Percentiles rank a stretch among this genome's conserved stretches.
phyloP scores from a whole-genome alignment of 2,113 vertebrate genomes.

The Canis aureus region DNA sequence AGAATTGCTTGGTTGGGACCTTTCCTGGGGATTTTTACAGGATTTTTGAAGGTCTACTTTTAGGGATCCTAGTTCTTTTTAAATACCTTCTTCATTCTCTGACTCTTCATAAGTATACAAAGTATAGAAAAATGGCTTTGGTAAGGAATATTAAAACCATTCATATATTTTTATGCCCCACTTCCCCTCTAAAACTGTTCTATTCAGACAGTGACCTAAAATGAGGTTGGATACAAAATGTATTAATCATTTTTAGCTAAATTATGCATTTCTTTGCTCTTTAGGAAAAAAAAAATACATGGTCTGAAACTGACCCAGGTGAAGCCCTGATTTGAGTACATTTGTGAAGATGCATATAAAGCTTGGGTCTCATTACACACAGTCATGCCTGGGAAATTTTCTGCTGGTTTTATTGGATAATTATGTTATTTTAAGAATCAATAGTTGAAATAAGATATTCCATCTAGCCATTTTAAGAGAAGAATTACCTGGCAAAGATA shows the following conservation, averaged over 20 bases:
- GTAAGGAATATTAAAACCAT: neutral
- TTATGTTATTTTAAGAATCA: constrained; percentile 9
- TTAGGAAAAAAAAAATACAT: neutral
- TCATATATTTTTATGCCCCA: neutral
- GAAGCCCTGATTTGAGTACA: neutral
- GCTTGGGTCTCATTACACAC: neutral
- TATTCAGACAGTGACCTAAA: neutral
- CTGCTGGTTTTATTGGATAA: neutral
- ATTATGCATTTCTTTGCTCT: constrained; percentile 36
- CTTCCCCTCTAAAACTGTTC: constrained; percentile 39
- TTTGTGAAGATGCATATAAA: neutral
- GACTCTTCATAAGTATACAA: neutral
- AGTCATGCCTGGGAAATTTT: neutral
- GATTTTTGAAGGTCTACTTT: neutral
- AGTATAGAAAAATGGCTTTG: neutral
- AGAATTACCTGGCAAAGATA: constrained; percentile 13
- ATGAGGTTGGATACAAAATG: constrained; percentile 24
- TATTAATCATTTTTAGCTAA: neutral
- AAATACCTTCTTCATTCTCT: constrained; percentile 1
- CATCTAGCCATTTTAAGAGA: neutral
- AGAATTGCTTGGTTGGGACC: neutral
- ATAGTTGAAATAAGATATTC: constrained; percentile 30
- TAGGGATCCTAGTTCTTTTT: neutral
- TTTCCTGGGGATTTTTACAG: neutral
- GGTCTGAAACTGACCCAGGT: neutral